A percentile compares a stretch with the other conserved stretches of the same genome.
These are phyloP conservation scores for Macrobrachium nipponense DNA, from an alignment of 1,140 invertebrate species.

Conservation along the genomic window DNA sequence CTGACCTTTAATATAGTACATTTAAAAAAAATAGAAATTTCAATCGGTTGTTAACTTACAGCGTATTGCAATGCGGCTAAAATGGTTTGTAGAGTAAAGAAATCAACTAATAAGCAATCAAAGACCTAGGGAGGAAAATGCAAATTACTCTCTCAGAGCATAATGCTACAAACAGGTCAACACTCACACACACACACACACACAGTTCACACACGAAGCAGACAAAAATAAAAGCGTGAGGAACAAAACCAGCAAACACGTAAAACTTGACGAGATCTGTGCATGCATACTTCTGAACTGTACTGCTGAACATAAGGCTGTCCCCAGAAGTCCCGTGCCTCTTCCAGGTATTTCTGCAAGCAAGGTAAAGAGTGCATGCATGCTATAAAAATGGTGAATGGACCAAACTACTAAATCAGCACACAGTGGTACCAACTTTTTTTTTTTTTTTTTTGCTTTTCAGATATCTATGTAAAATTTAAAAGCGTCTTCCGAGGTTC, in stretches of 20 bases:
- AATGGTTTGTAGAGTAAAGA: too few species aligned
- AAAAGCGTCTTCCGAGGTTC: too few species aligned
- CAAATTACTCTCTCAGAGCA: neutral
- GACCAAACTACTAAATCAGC: conserved; percentile 30
- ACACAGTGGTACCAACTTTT: conserved; percentile 12
- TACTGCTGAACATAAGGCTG: conserved; percentile 61
- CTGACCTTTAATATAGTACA: too few species aligned
- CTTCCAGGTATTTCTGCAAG: conserved; percentile 61
- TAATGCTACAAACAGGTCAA: conserved; percentile 4
- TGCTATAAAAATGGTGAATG: conserved; percentile 35
- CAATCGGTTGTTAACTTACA: too few species aligned
- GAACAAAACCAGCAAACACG: conserved; percentile 2
- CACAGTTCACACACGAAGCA: conserved; percentile 10
- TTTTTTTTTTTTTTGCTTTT: too few species aligned
- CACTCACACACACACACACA: neutral
- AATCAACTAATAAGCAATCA: neutral
- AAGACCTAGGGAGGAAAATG: neutral
- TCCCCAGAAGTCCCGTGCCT: conserved; percentile 58
- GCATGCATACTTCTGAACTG: conserved; percentile 61
- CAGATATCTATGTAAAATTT: too few species aligned
- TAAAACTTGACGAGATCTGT: conserved; percentile 1
- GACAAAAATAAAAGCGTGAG: conserved; percentile 16
- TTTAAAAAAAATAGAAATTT: too few species aligned
- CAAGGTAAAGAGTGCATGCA: conserved; percentile 50
- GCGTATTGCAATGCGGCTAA: too few species aligned